These are phyloP conservation scores for Australoheros scitulus DNA, from an alignment of 2,113 vertebrate genomes.

Conservation along the genomic window DNA sequence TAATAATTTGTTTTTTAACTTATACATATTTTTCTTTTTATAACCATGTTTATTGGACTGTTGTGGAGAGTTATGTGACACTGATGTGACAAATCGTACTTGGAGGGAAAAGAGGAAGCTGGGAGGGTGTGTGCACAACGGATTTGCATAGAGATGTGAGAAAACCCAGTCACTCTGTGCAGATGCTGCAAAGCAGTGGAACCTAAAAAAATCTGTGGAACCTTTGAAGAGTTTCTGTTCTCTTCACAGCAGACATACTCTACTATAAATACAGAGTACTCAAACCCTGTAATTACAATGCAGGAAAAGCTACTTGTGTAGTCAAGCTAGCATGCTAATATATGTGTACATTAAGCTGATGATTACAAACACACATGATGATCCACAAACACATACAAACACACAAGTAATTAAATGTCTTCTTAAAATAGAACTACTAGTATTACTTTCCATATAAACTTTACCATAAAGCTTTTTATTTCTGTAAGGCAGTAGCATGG, in stretches of 20 bases:
- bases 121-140: not conserved
- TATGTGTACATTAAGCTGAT: not conserved
- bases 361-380: too few relatives aligned
- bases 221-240: slow-evolving; percentile 38
- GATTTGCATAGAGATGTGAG: slow-evolving; percentile 5
- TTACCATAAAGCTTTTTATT: not conserved
- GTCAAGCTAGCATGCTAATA: not conserved
- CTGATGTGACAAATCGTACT: slow-evolving; percentile 19
- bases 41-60: not conserved
- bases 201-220: not conserved
- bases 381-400: not conserved
- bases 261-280: not conserved
- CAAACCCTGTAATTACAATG: not conserved
- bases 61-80: not conserved
- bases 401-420: not conserved
- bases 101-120: slow-evolving; percentile 33
- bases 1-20: not conserved
- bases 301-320: not conserved
- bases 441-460: not conserved
- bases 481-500: not conserved
- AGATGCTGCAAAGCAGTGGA: not conserved
- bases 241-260: not conserved
- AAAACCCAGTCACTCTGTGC: not conserved
- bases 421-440: not conserved
- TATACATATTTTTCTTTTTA: not conserved